A percentile compares a stretch with the other conserved stretches of the same genome.
Conservation (phyloP, 2,113 vertebrate species). For the Lepisosteus osseus region DNA sequence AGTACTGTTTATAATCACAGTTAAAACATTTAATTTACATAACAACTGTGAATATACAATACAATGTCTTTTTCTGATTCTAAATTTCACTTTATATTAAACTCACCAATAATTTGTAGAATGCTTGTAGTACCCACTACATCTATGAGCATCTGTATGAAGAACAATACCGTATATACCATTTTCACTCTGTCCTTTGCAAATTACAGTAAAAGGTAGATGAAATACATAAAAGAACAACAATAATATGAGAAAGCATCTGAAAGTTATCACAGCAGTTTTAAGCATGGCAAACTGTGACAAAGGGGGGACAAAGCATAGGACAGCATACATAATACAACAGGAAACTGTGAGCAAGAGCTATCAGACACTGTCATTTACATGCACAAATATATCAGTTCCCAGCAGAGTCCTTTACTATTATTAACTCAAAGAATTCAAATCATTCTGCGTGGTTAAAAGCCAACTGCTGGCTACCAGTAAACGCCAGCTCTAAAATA, state of each 20-base stretch:
- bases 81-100: too few relatives aligned
- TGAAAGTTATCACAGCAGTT: constrained; percentile 33
- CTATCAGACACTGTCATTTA: neutral
- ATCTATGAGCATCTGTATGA: too few relatives aligned
- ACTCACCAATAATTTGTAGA: too few relatives aligned
- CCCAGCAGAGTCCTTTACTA: constrained; percentile 32
- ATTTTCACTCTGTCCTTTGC: too few relatives aligned
- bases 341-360: constrained; percentile 14
- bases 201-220: neutral
- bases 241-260: too few relatives aligned
- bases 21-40: too few relatives aligned
- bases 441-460: constrained; percentile 47
- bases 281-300: constrained; percentile 38
- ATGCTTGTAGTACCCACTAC: too few relatives aligned
- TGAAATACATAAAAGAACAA: too few relatives aligned
- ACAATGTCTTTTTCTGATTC: too few relatives aligned
- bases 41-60: too few relatives aligned
- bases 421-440: constrained; percentile 62
- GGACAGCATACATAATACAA: neutral
- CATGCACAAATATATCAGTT: constrained; percentile 2
- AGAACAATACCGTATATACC: too few relatives aligned
- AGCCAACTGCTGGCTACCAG: constrained; percentile 41
- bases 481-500: constrained; percentile 47
- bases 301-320: constrained; percentile 13
- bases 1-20: too few relatives aligned